Evolutionary conservation across 2,888 invertebrate species (phyloP), one percentile per base, ranked within the genome.

Genomic region (Andrena marginata): DNA sequence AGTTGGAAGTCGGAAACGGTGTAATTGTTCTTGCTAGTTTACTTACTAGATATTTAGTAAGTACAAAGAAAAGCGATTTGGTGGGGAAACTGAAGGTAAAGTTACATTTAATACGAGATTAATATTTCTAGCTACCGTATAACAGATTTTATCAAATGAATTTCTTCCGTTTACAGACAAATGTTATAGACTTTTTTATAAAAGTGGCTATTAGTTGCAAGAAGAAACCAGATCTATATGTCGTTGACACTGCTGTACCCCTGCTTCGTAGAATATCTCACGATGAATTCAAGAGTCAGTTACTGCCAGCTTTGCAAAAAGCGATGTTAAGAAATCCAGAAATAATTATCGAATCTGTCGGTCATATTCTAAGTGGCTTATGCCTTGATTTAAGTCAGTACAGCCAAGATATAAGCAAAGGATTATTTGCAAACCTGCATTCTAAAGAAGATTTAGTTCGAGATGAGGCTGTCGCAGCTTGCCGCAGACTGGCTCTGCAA

Each of bases 251-350:
- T 0, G 97, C 97, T 90, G 95, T 95, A 42, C 96, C 96, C 20
- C 94, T 98, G 70, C 94, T 98, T 31, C 95, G 95, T 20, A 94
- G 95, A 75, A 93, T 97, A 16, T 95, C 94, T 23, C 95, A 96
- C 80, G 95, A 95, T 0, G 97, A 97, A 70, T 98, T 99, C 89
- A 96, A 97, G 90, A 95, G 95, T 63, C 95, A 95, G 6, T 93
- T 99, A 60, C 94, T 98, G 81, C 98, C 99, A 0, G 97, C 98
- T 1, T 95, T 99, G 73, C 98, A 98, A 93, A 98, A 98, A 93
- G 97, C 98, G 26, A 97, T 99, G 96, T 95, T 99, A 35, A 95
- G 99, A 69, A 99, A 98, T 94, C 99, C 99, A 0, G 99, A 99
- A 95, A 96, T 98, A 71, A 97, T 98, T 83, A 95, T 99, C 26